A percentile compares a stretch with the other conserved stretches of the same genome.
Conservation (phyloP, 2,797 vertebrate species). For the Epinephelus malabaricus region DNA sequence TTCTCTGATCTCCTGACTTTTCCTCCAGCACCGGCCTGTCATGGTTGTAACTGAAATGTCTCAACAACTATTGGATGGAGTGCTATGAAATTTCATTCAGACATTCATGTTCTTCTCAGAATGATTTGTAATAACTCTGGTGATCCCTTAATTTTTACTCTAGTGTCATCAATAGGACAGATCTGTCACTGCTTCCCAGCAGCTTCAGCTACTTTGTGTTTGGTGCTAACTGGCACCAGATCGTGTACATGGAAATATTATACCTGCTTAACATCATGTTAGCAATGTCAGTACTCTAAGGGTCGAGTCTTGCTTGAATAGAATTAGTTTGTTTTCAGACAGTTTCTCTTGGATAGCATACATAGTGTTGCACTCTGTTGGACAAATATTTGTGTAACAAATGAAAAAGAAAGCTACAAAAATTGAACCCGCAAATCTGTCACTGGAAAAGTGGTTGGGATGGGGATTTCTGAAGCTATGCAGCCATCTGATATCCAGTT, state of each 20-base stretch:
- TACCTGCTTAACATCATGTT: background rate
- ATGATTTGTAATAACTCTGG: background rate
- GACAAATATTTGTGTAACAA: background rate
- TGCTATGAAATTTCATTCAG: background rate
- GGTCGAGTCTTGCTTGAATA: background rate
- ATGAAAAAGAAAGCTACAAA: background rate
- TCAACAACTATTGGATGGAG: background rate
- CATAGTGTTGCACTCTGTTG: background rate
- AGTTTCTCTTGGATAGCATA: background rate
- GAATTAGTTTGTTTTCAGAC: background rate
- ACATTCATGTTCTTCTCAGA: background rate
- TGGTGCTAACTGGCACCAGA: background rate
- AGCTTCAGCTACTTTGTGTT: background rate
- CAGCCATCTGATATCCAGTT: background rate
- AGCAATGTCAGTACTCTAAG: constrained; percentile 2
- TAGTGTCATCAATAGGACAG: background rate
- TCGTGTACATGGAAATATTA: background rate
- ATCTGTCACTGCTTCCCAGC: too few relatives aligned
- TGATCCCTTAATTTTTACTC: background rate
- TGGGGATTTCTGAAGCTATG: background rate
- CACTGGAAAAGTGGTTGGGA: background rate
- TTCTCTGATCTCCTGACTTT: background rate
- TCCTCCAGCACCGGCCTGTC: background rate
- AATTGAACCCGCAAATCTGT: too few relatives aligned
- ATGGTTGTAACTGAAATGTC: background rate